Base-by-base conservation (phyloP, 30 jellyfish, hydroid and myxozoan genomes). In the Catostylus mosaicus region DNA sequence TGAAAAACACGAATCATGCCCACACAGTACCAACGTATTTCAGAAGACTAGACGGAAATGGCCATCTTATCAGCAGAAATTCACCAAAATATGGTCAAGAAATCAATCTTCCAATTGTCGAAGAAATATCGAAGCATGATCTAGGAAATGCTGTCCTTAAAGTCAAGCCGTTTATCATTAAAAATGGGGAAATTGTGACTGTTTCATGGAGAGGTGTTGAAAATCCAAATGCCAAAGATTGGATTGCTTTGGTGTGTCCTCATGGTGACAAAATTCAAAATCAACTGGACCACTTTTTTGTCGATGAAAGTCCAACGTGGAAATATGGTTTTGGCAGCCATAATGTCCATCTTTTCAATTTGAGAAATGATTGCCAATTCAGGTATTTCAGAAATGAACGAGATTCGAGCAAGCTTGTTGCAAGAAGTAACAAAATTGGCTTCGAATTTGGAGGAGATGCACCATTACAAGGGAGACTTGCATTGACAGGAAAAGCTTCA, bases 181-280 rank as follows among this genome's bases (percentile, higher is more conserved):
- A 90, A 73, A 95, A 95, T 81, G 96, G 96, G 29, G 97, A 96
- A 12, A 61, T 22, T 20, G 97, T 95, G 16, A 61, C 88, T 0
- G 96, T 95, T 27, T 46, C 68, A 3, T 95, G 99, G 99, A 30
- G 60, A 56, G 89, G 95, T 0, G 85, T 89, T 11, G 20, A 68
- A 20, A 72, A 81, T 19, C 96, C 99, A 11, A 67, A 79, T 36
- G 82, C 59, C 36, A 86, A 86, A 57, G 99, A 95, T 83, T 91
- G 93, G 96, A 87, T 95, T 29, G 98, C 97, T 0, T 51, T 95
- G 14, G 70, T 79, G 59, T 95, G 99, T 47, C 99, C 97, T 12
- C 29, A 57, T 18, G 66, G 62, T 32, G 97, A 84, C 20, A 83
- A 67, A 20, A 72, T 89, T 30, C 68, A 80, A 11, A 67, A 51